A percentile compares a stretch with the other conserved stretches of the same genome.
Conservation (phyloP, 2,888 invertebrate species). For the Caenorhabditis sinica region DNA sequence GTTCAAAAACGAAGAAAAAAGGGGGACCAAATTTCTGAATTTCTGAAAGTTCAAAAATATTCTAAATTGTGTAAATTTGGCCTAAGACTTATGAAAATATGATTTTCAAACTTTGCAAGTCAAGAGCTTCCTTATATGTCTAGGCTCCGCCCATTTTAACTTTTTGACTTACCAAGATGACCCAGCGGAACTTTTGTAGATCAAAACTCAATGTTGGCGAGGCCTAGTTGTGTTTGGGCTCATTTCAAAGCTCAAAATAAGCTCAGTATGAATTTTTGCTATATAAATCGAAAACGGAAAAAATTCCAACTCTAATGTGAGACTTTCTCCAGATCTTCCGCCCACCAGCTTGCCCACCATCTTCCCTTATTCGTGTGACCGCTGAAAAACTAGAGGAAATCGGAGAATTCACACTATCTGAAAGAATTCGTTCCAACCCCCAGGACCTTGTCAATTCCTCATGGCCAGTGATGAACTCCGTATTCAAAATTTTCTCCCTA, state of each 20-base stretch:
- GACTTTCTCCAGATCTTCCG: conserved; percentile 41
- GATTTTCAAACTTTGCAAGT: no score
- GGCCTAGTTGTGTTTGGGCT: not conserved
- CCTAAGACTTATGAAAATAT: no score
- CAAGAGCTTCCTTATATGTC: no score
- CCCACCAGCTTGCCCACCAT: conserved; percentile 20
- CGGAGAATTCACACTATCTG: conserved; percentile 33
- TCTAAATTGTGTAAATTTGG: no score
- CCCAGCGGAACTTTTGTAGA: no score
- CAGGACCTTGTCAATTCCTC: conserved; percentile 1
- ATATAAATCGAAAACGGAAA: no score
- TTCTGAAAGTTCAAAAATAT: no score
- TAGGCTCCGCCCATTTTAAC: not conserved
- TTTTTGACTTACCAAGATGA: no score
- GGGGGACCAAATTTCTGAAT: no score
- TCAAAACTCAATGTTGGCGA: not conserved
- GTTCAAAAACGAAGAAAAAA: no score
- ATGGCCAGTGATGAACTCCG: conserved; percentile 45
- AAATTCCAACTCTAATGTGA: not conserved
- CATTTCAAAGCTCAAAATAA: not conserved
- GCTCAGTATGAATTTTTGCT: not conserved
- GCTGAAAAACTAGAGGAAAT: conserved; percentile 47
- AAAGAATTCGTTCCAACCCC: conserved; percentile 4
- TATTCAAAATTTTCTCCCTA: conserved; percentile 42
- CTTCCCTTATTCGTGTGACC: conserved; percentile 25